Base-by-base conservation (phyloP, 2,797 vertebrate species). In the Rhynchotus rufescens region DNA sequence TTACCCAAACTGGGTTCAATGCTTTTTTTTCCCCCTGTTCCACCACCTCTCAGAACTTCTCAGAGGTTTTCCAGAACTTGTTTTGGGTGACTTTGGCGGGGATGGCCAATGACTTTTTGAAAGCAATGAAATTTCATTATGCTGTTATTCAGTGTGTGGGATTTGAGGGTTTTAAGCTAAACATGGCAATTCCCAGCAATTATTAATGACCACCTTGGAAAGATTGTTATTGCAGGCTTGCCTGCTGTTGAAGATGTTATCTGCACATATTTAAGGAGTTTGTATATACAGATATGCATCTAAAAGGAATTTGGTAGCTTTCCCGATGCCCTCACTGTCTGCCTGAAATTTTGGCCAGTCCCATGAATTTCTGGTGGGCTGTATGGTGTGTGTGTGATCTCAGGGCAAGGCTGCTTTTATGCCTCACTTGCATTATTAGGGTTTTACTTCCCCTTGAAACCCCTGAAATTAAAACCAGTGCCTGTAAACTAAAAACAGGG, bases 351-450 rank as follows among this genome's bases (percentile, higher is more conserved):
- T 42, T n/a, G 21, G 40, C 47, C 40, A 47, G 30, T 26, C 16
- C 34, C 25, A n/a, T 45, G 16, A 4, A 2, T 34, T 60, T 52
- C 6, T 36, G 59, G 5, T 0, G 13, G n/a, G 51, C 13, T 14
- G 4, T 12, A 17, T 3, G 22, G 28, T 16, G 32, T 44, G n/a
- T 19, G 47, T 47, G 38, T 47, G 38, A 59, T 38, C 59, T 71
- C 36, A 5, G 42, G 13, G 30, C 16, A n/a, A 42, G 26, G 73
- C 9, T 83, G 73, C 23, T 28, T 20, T 64, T 59, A 49, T n/a
- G 30, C 34, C 4, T 3, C 25, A n/a, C 59, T 44, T 34, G 56
- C 23, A 14, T 44, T 44, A 12, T 11, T 36, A 30, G 32, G 21
- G 54, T 51, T 76, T n/a, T 82, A 15, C 34, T 64, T 38, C 20